Base-by-base conservation (phyloP, 2,797 vertebrate genomes). In the Microctenopoma lineatum region DNA sequence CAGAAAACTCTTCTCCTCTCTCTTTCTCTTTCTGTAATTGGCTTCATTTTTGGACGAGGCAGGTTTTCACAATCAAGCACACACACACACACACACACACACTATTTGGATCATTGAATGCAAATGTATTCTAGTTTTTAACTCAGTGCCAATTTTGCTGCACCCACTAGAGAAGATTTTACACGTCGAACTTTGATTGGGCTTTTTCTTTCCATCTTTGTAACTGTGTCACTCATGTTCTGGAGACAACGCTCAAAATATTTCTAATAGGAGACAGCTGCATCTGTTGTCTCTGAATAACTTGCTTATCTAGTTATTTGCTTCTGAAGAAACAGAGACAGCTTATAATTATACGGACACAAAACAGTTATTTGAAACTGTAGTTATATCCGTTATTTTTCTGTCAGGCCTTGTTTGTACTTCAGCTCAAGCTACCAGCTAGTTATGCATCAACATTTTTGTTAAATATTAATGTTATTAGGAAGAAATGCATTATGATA, bases 91-190 rank as follows among this genome's bases (percentile, higher is more conserved):
- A 44, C 53, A 27, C 41, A 42, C 34, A 53, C 46, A 41, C 52
- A 47, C 55, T 45, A 50, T 50, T 66, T 66, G 75, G 63, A 84
- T 84, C 66, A 72, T 48, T 68, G 39, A 61, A 81, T 77, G 60
- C 64, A 85, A 82, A 84, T 85, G 13, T 72, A 70, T 75, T 67
- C 53, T 34, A 27, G n/a, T 73, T 85, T 65, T 75, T 66, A 70
- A 60, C 67, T 59, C 56, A 26, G 36, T 71, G 70, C 62, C 73
- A 81, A 77, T 84, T 32, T 84, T 87, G 66, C 51, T 36, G 3
- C 32, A 61, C 45, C 66, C 52, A 67, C 25, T 48, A 76, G 54
- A 75, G 42, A 51, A 60, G 32, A 50, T 67, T 80, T 66, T 21
- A 70, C 44, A 12, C 39, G 0, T 46, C n/a, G 44, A 56, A 66